Conservation (phyloP, 2,888 invertebrate genomes). For the Scaptomyza caliginosa region DNA sequence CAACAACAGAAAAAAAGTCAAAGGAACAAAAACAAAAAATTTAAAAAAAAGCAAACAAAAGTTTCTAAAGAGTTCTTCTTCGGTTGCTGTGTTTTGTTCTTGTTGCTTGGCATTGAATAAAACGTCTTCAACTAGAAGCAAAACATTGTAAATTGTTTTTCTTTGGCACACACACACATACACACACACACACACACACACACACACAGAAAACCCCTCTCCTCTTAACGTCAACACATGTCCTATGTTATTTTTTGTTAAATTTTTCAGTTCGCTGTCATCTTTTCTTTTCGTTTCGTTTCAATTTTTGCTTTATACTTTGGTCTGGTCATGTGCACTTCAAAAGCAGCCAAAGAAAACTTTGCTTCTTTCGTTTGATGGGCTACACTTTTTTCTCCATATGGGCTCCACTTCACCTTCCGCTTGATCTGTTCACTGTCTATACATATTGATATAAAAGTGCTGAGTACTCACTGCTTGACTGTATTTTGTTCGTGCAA, state of each 20-base stretch:
- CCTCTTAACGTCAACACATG: conserved; percentile 8
- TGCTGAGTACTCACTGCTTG: too few relatives aligned
- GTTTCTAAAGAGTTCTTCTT: conserved; percentile 66
- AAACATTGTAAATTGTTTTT: conserved; percentile 79
- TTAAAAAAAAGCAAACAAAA: conserved; percentile 22
- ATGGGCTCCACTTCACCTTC: neutral
- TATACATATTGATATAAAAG: conserved; percentile 54
- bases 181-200: conserved; percentile 50
- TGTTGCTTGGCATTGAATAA: conserved; percentile 70
- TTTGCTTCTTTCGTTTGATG: conserved; percentile 54
- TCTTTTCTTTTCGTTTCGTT: conserved; percentile 30
- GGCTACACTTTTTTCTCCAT: conserved; percentile 32
- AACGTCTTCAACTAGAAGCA: conserved; percentile 75
- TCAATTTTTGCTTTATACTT: too few relatives aligned
- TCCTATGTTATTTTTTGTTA: conserved; percentile 54
- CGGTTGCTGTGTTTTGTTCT: conserved; percentile 18
- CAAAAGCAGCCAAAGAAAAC: conserved; percentile 47
- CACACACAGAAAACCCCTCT: too few relatives aligned
- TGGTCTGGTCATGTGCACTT: conserved; percentile 58
- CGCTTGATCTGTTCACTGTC: neutral
- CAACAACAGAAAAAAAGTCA: neutral
- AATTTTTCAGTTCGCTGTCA: conserved; percentile 60
- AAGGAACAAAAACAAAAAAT: neutral
- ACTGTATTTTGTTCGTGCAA: conserved; percentile 67
- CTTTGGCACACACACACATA: conserved; percentile 58